phyloP scores from a whole-genome alignment of 2,797 vertebrate species.

The Cercopithecus neglectus region DNA sequence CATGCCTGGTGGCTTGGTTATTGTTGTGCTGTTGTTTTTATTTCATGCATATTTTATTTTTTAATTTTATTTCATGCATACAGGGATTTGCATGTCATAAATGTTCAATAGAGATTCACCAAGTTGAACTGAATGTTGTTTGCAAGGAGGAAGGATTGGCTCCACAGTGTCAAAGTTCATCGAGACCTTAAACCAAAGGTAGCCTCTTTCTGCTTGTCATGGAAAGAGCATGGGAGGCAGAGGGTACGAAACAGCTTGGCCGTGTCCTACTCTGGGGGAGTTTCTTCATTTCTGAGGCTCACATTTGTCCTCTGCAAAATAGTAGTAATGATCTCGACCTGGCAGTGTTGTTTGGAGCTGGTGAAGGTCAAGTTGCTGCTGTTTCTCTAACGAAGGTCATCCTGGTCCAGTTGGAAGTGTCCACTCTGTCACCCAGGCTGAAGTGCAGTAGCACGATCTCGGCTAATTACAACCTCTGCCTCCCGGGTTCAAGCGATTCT shows the following conservation, averaged over 20 bases:
- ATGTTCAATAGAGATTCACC: not conserved
- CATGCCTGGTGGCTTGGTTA: not conserved
- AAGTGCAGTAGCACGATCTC: too few relatives aligned
- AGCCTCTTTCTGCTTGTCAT: not conserved
- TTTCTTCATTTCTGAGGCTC: not conserved
- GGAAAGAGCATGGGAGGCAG: accelerated
- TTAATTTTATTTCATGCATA: not conserved
- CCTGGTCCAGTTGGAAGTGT: accelerated
- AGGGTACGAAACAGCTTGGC: not conserved
- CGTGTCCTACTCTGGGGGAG: too few relatives aligned
- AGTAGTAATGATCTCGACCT: not conserved
- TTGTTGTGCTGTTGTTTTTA: not conserved
- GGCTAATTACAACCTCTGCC: too few relatives aligned
- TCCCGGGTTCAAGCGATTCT: too few relatives aligned
- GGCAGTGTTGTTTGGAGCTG: not conserved
- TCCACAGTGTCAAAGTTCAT: accelerated
- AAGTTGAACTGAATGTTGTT: not conserved
- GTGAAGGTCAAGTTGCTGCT: accelerated
- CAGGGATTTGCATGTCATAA: not conserved
- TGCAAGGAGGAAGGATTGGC: not conserved
- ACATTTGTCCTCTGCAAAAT: too few relatives aligned
- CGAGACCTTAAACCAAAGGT: not conserved
- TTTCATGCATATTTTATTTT: not conserved
- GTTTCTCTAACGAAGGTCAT: not conserved
- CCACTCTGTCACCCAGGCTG: too few relatives aligned